A percentile compares a stretch with the other conserved stretches of the same genome.
phyloP scores from a whole-genome alignment of 2,113 vertebrate species.

The Enhydra lutris region DNA sequence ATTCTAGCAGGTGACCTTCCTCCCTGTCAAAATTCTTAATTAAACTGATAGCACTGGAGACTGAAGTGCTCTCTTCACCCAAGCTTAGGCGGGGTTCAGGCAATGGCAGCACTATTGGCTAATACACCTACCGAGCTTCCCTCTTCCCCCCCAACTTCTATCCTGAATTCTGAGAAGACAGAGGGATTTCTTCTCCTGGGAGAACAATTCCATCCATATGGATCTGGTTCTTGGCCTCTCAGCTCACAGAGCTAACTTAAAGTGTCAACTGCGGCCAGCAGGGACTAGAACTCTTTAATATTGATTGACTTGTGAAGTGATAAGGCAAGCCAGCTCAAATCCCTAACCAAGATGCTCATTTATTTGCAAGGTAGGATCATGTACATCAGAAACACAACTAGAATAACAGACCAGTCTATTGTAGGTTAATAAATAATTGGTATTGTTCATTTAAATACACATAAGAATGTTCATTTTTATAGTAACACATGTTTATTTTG shows the following conservation, averaged over 20 bases:
- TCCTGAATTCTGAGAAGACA: background rate
- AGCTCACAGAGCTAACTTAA: slow-evolving; percentile 4
- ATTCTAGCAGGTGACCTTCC: background rate
- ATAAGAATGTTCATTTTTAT: background rate
- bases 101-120: background rate
- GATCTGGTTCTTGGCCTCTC: slow-evolving; percentile 14
- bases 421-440: background rate
- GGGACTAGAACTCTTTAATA: slow-evolving; percentile 38
- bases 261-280: background rate
- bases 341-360: background rate
- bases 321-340: slow-evolving; percentile 27
- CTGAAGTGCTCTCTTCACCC: background rate
- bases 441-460: background rate
- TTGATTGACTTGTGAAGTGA: slow-evolving; percentile 41
- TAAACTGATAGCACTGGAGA: background rate
- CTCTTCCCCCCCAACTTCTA: background rate
- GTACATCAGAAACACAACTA: background rate
- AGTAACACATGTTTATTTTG: background rate
- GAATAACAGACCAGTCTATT: background rate
- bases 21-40: background rate
- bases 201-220: background rate
- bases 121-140: background rate
- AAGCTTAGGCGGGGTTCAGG: background rate
- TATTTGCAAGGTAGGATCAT: slow-evolving; percentile 21
- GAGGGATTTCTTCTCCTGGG: background rate